Evolutionary conservation across 2,113 vertebrate species (phyloP).

Genomic region (Sebastes schlegelii): DNA sequence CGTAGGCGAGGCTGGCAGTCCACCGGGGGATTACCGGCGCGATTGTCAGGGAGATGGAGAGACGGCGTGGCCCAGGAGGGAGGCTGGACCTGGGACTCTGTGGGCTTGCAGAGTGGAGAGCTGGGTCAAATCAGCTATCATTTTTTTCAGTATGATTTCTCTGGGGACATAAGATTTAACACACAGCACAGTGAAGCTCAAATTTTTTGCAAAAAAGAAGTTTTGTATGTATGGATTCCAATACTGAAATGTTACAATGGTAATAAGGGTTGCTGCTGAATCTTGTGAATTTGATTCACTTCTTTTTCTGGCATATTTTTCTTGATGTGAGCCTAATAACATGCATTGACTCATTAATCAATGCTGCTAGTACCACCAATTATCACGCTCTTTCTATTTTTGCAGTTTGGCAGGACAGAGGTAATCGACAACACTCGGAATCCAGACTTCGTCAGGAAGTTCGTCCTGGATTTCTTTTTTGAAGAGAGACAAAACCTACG

Average conservation of each 20-base stretch:
- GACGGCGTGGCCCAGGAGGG: slow-evolving; percentile 29
- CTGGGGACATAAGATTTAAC: slow-evolving; percentile 34
- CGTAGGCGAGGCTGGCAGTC: slow-evolving; percentile 52
- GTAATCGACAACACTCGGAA: slow-evolving; percentile 97
- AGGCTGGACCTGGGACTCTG: slow-evolving; percentile 24
- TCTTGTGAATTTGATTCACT: slow-evolving; percentile 13
- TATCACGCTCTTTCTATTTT: slow-evolving; percentile 5
- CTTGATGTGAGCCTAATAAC: not conserved
- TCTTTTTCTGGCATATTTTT: slow-evolving; percentile 1
- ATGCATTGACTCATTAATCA: slow-evolving; percentile 20
- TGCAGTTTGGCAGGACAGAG: slow-evolving; percentile 94
- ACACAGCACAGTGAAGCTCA: not conserved
- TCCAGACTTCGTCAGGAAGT: slow-evolving; percentile 97
- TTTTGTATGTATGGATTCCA: slow-evolving; percentile 13
- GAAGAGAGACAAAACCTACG: slow-evolving; percentile 98
- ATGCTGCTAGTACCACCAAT: not conserved
- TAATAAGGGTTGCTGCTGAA: slow-evolving; percentile 18
- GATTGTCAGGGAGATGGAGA: slow-evolving; percentile 75
- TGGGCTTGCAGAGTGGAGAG: not conserved
- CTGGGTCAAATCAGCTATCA: slow-evolving; percentile 30
- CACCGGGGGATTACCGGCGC: slow-evolving; percentile 67
- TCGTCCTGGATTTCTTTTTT: slow-evolving; percentile 97
- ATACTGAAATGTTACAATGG: slow-evolving; percentile 5
- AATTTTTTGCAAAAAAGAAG: not conserved
- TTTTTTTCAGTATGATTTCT: slow-evolving; percentile 57